Evolutionary conservation across 2,797 vertebrate species (phyloP).

Genomic region (Odontamblyopus rebecca): DNA sequence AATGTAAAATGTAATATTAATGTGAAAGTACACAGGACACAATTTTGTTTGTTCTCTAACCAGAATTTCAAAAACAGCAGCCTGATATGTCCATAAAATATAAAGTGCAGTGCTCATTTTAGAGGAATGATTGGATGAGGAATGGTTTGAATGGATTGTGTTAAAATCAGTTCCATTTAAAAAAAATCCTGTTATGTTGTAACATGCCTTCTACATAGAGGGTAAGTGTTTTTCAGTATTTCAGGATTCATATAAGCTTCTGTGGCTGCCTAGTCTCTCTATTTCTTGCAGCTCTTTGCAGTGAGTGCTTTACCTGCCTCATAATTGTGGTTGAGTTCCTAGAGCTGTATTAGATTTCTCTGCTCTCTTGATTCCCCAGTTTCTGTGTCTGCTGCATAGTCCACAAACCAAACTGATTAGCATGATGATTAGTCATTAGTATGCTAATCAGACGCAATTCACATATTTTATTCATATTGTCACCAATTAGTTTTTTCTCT

Average conservation of each 20-base stretch:
- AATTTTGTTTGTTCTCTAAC: no score
- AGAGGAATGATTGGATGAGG: no score
- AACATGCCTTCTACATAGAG: neutral
- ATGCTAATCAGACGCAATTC: conserved; percentile 76
- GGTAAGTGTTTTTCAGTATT: neutral
- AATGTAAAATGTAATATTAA: no score
- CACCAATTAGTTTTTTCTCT: conserved; percentile 57
- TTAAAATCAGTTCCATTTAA: no score
- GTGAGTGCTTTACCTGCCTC: conserved; percentile 16
- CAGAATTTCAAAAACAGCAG: no score
- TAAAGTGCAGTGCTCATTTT: no score
- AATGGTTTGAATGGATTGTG: no score
- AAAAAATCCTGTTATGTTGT: neutral
- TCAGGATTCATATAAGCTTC: neutral
- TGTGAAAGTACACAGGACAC: no score
- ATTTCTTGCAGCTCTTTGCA: conserved; percentile 10
- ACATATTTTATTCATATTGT: conserved; percentile 77
- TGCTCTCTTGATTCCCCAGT: conserved; percentile 35
- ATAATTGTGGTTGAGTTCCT: conserved; percentile 7
- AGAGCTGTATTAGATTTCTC: conserved; percentile 30
- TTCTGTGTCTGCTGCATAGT: conserved; percentile 49
- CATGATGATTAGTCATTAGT: conserved; percentile 77
- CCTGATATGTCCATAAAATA: no score
- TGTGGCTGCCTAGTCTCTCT: neutral
- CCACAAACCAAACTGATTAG: conserved; percentile 76